A percentile compares a stretch with the other conserved stretches of the same genome.
Conservation (phyloP, 1,140 invertebrate genomes). For the Whitmania pigra region DNA sequence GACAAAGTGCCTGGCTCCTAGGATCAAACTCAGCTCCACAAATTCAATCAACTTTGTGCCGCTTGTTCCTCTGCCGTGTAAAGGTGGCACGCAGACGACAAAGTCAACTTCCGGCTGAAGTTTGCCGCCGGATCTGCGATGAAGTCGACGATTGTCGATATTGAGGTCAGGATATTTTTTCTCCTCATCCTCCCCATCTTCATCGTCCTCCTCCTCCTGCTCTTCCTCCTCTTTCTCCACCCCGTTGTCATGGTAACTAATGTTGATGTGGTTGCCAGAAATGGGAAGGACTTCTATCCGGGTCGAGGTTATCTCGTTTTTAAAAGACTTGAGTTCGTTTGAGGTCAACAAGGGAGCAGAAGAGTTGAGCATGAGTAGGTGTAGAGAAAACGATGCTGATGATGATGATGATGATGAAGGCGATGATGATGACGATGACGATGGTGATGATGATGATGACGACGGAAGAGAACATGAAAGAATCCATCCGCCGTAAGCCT, state of each 20-base stretch:
- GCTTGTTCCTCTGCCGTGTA: constrained; percentile 34
- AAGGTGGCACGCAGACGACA: constrained; percentile 37
- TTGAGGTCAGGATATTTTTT: background rate
- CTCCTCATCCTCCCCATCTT: background rate
- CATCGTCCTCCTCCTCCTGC: background rate
- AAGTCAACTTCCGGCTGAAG: constrained; percentile 17
- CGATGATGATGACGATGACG: background rate
- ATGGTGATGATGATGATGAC: background rate
- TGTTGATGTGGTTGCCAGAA: background rate
- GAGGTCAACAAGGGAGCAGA: background rate
- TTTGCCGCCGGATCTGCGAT: no score
- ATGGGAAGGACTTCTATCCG: no score
- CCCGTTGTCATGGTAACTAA: background rate
- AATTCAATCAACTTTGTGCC: constrained; percentile 35
- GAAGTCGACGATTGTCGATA: background rate
- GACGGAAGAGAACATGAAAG: constrained; percentile 32
- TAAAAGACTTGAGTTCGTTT: background rate
- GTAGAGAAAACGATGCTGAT: background rate
- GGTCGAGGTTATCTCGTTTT: background rate
- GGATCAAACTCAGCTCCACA: constrained; percentile 35
- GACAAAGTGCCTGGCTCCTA: constrained; percentile 34
- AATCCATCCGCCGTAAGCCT: constrained; percentile 34
- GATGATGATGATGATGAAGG: background rate
- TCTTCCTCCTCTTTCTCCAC: no score
- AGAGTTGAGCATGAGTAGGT: background rate